These are phyloP conservation scores for Aphaenogaster floridana DNA, from an alignment of 1,140 invertebrate genomes.

Conservation along the genomic window DNA sequence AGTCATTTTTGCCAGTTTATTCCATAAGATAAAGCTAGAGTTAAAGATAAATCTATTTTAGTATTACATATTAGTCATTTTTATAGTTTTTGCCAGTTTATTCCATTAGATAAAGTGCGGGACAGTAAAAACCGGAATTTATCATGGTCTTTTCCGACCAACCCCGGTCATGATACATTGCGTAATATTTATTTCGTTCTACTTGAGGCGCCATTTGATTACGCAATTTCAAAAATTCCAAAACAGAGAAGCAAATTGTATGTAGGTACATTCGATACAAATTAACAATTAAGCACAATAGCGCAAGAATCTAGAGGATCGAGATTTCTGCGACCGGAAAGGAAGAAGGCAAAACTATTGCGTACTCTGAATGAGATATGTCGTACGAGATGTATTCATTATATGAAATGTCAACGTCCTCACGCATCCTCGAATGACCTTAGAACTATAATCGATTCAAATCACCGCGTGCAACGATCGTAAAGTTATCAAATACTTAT, in stretches of 20 bases:
- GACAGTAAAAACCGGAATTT: too few relatives aligned
- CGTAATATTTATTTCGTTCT: background rate
- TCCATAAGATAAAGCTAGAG: too few relatives aligned
- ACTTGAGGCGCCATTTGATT: background rate
- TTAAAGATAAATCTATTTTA: too few relatives aligned
- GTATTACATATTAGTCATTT: too few relatives aligned
- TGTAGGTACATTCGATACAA: background rate
- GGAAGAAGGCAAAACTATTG: background rate
- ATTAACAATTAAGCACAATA: constrained; percentile 3
- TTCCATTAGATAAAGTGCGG: too few relatives aligned
- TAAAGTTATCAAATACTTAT: background rate
- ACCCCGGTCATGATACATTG: background rate
- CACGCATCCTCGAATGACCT: background rate
- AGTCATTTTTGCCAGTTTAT: too few relatives aligned
- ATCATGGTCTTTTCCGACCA: background rate
- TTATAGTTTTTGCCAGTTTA: too few relatives aligned
- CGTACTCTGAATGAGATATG: background rate
- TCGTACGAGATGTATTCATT: background rate
- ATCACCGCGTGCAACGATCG: background rate
- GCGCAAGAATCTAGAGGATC: background rate
- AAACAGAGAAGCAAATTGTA: background rate
- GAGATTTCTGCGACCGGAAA: background rate
- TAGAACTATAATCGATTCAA: constrained; percentile 37
- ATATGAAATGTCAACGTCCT: constrained; percentile 19
- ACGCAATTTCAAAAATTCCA: background rate